Evolutionary conservation across 2,888 invertebrate species (phyloP).

Genomic region (Polia nebulosa): DNA sequence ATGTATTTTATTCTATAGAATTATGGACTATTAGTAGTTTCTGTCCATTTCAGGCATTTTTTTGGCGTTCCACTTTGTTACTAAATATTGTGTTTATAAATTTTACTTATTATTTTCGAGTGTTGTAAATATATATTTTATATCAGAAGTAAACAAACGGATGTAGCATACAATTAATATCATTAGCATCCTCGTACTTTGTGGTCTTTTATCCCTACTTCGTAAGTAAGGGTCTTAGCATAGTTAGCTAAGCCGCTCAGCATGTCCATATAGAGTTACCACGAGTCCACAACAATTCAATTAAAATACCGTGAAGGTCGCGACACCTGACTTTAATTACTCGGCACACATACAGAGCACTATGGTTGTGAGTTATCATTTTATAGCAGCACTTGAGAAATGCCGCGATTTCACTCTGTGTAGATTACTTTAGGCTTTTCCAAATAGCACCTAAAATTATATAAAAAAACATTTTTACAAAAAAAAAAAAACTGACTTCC

Average conservation of each 20-base stretch:
- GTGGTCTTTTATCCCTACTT: conserved; percentile 18
- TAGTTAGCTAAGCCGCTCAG: conserved; percentile 33
- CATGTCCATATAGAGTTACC: conserved; percentile 68
- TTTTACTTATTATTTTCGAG: too few species aligned
- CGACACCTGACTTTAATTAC: conserved; percentile 71
- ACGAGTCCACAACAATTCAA: conserved; percentile 68
- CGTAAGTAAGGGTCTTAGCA: conserved; percentile 11
- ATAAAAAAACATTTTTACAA: too few species aligned
- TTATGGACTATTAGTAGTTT: too few species aligned
- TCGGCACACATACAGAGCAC: conserved; percentile 23
- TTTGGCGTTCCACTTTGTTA: too few species aligned
- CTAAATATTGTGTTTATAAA: too few species aligned
- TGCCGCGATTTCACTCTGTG: neutral
- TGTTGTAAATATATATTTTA: too few species aligned
- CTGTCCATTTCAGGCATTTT: too few species aligned
- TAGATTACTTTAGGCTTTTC: neutral
- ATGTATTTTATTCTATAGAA: too few species aligned
- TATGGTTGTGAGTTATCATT: conserved; percentile 18
- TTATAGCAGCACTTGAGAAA: neutral
- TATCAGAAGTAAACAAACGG: neutral
- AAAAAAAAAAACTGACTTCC: too few species aligned
- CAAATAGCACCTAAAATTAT: neutral
- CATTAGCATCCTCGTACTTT: conserved; percentile 11
- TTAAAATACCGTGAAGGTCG: conserved; percentile 77
- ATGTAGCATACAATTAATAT: conserved; percentile 9